phyloP scores from a whole-genome alignment of 2,797 vertebrate genomes.

The Anas acuta region DNA sequence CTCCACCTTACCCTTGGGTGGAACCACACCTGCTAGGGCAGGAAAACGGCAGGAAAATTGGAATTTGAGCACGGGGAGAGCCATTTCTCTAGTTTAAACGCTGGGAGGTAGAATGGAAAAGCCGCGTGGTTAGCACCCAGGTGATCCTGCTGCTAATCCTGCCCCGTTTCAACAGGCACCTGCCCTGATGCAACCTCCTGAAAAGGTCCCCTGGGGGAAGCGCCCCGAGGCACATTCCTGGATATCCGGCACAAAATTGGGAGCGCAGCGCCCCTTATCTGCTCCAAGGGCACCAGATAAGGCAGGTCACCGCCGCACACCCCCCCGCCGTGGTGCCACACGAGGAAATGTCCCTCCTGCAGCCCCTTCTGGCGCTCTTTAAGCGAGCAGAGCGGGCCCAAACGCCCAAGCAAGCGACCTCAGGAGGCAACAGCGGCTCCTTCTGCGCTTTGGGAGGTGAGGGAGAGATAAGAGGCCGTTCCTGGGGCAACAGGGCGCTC shows the following conservation, averaged over 20 bases:
- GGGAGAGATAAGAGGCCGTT: not conserved
- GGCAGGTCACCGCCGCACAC: not conserved
- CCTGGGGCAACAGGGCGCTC: not conserved
- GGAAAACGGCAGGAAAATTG: not conserved
- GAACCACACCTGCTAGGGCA: no score
- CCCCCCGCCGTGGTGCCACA: not conserved
- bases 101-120: not conserved
- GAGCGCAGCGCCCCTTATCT: not conserved
- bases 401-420: not conserved
- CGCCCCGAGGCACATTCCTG: not conserved
- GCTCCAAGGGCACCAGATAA: not conserved
- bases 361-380: not conserved
- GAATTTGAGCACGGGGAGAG: rapidly evolving
- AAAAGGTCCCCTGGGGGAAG: not conserved
- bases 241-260: not conserved
- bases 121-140: not conserved
- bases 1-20: not conserved
- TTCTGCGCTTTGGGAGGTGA: not conserved
- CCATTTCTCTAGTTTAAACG: not conserved
- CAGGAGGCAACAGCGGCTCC: not conserved
- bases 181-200: not conserved
- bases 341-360: not conserved
- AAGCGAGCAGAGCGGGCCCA: not conserved
- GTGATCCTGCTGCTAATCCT: rapidly evolving
- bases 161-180: not conserved